Conservation (phyloP, 2,797 vertebrate genomes). For the Percopsis omiscomaycus region DNA sequence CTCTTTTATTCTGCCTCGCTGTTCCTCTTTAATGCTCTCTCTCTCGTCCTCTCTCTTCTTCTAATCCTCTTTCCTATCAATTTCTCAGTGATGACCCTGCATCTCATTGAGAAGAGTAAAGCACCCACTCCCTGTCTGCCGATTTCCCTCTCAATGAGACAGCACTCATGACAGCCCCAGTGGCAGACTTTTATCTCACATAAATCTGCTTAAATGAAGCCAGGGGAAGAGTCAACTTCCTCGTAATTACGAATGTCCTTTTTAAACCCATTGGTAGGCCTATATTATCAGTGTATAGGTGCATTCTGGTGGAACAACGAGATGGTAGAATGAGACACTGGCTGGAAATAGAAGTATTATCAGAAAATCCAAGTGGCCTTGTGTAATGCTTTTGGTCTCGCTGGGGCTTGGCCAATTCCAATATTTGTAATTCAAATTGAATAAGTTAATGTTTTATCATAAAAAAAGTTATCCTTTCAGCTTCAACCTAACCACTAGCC, state of each 20-base stretch:
- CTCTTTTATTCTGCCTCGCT: constrained; percentile 50
- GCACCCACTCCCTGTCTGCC: constrained; percentile 32
- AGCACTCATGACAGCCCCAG: constrained; percentile 22
- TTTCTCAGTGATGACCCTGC: constrained; percentile 58
- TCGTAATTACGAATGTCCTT: constrained; percentile 15
- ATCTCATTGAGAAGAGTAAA: constrained; percentile 40
- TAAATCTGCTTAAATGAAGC: constrained; percentile 41
- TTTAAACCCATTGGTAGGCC: neutral
- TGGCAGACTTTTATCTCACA: constrained; percentile 29
- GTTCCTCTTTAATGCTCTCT: constrained; percentile 27
- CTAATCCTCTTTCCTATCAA: constrained; percentile 55
- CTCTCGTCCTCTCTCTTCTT: constrained; percentile 36
- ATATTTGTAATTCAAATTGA: too few relatives aligned
- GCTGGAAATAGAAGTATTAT: too few relatives aligned
- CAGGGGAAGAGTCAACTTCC: constrained; percentile 13
- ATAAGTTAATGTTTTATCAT: too few relatives aligned
- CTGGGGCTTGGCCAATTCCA: too few relatives aligned
- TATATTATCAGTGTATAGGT: constrained; percentile 12
- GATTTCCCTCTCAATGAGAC: constrained; percentile 35
- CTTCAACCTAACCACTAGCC: too few relatives aligned
- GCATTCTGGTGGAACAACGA: constrained; percentile 11
- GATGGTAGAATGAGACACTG: constrained; percentile 5
- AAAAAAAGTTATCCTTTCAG: too few relatives aligned
- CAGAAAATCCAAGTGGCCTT: too few relatives aligned
- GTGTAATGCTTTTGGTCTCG: too few relatives aligned